Conservation (phyloP, 1,140 invertebrate genomes). For the Orchestia grillus region DNA sequence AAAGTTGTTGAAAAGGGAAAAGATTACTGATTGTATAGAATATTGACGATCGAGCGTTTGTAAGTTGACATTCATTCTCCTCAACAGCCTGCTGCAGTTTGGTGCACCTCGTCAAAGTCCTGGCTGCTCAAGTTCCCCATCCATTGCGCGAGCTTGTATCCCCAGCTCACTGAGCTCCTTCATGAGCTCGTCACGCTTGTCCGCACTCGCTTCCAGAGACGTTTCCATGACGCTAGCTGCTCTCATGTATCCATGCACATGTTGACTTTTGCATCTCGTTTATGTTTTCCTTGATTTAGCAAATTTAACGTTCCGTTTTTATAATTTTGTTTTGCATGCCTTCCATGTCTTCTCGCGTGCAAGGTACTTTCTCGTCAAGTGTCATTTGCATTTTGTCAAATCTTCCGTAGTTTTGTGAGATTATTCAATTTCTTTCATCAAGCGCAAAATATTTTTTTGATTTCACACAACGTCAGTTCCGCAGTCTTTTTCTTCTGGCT, state of each 20-base stretch:
- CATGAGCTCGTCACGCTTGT: background rate
- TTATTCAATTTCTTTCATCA: background rate
- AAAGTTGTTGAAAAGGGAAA: background rate
- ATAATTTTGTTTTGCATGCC: background rate
- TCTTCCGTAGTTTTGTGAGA: background rate
- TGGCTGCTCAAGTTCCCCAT: background rate
- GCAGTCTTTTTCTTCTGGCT: background rate
- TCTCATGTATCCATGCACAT: background rate
- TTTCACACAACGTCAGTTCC: background rate
- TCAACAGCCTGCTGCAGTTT: background rate
- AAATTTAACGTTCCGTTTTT: background rate
- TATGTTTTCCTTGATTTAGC: background rate
- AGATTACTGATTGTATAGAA: background rate
- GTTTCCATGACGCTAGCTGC: background rate
- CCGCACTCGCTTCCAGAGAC: background rate
- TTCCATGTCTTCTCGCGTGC: background rate
- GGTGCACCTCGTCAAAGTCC: background rate
- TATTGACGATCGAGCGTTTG: background rate
- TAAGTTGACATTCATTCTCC: background rate
- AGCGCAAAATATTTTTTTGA: background rate
- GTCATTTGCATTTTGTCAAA: background rate
- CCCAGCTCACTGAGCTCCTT: background rate
- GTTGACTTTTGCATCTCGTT: background rate
- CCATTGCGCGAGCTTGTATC: background rate
- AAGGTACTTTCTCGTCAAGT: background rate